A percentile compares a stretch with the other conserved stretches of the same genome.
Conservation (phyloP, 2,888 invertebrate species). For the Pristionchus maxplancki region DNA sequence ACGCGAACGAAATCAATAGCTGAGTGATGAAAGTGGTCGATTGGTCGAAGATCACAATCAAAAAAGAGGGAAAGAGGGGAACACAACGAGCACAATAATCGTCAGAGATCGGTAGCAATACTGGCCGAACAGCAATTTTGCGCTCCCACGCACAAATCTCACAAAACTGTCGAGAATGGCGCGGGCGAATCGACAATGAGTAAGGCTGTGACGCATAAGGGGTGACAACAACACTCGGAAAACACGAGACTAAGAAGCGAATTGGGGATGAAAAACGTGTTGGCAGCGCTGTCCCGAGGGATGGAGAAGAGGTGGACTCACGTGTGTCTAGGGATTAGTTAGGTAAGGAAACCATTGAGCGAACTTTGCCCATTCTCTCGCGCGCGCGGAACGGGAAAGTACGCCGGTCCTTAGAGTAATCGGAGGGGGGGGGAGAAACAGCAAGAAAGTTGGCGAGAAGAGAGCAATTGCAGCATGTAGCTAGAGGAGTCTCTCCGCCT, state of each 20-base stretch:
- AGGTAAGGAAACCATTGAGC: neutral
- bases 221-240: neutral
- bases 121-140: neutral
- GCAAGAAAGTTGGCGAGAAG: neutral
- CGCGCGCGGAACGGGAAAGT: neutral
- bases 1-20: neutral
- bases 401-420: neutral
- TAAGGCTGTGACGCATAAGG: neutral
- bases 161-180: neutral
- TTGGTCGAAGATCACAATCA: neutral
- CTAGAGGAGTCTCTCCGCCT: neutral
- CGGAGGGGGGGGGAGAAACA: neutral
- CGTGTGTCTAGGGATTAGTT: neutral
- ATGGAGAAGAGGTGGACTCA: neutral
- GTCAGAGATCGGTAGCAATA: neutral
- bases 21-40: neutral
- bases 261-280: neutral
- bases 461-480: neutral
- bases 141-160: neutral
- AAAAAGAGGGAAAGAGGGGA: neutral
- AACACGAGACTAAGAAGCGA: neutral
- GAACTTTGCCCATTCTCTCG: neutral
- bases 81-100: neutral
- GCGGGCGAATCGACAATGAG: slow-evolving; percentile 6
- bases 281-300: neutral